A percentile compares a stretch with the other conserved stretches of the same genome.
Evolutionary conservation across 2,797 vertebrate species (phyloP).

Genomic region (Sebastes variabilis): DNA sequence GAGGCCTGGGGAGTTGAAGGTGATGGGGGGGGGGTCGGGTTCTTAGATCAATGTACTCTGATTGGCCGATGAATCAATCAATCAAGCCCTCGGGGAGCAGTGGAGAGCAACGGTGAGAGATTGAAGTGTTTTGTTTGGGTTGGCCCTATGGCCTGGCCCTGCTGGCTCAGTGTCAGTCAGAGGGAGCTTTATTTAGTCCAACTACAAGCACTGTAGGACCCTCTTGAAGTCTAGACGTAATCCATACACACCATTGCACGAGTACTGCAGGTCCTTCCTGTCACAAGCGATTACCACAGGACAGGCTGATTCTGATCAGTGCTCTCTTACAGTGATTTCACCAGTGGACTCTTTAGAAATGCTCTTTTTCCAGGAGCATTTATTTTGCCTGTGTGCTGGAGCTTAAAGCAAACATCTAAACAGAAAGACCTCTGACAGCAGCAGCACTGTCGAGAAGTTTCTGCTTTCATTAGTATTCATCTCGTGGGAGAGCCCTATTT

Average conservation of each 20-base stretch:
- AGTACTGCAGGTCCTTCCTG: slow-evolving; percentile 20
- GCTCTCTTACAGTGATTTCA: slow-evolving; percentile 7
- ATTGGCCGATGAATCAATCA: slow-evolving; percentile 81
- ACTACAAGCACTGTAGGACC: slow-evolving; percentile 30
- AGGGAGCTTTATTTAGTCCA: slow-evolving; percentile 73
- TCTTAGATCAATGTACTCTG: slow-evolving; percentile 78
- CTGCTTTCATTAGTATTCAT: slow-evolving; percentile 76
- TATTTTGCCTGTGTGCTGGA: slow-evolving; percentile 10
- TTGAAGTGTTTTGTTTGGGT: slow-evolving; percentile 83
- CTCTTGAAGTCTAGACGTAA: slow-evolving; percentile 38
- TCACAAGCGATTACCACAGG: slow-evolving; percentile 31
- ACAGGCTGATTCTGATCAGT: slow-evolving; percentile 41
- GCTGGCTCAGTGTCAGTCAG: slow-evolving; percentile 76
- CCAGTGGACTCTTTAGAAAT: slow-evolving; percentile 21
- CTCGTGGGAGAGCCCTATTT: slow-evolving; percentile 77
- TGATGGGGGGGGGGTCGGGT: neutral
- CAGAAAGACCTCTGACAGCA: slow-evolving; percentile 27
- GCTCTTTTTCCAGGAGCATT: neutral
- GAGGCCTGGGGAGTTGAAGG: slow-evolving; percentile 49
- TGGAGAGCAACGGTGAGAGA: slow-evolving; percentile 68
- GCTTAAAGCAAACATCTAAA: slow-evolving; percentile 35
- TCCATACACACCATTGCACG: slow-evolving; percentile 41
- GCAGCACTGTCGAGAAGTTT: slow-evolving; percentile 36
- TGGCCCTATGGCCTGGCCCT: slow-evolving; percentile 66
- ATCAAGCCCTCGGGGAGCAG: slow-evolving; percentile 69